phyloP scores from a whole-genome alignment of 2,113 vertebrate species.

The Tragelaphus buxtoni region DNA sequence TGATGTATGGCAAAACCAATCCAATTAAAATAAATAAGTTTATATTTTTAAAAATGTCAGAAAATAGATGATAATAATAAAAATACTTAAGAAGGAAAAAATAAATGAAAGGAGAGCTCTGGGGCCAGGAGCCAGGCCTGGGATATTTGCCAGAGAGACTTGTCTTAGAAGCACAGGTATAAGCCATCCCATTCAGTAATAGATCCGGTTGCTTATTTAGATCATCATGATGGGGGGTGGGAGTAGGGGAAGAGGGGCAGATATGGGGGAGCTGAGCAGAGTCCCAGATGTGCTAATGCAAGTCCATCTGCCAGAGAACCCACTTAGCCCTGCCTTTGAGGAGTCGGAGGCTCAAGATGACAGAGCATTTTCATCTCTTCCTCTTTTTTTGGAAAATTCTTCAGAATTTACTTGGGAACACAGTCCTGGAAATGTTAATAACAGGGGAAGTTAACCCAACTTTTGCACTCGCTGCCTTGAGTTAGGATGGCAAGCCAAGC shows the following conservation, averaged over 20 bases:
- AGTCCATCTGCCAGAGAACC: neutral
- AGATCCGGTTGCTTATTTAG: neutral
- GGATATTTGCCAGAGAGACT: neutral
- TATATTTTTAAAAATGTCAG: too few relatives aligned
- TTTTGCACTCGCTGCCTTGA: neutral
- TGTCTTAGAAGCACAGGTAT: neutral
- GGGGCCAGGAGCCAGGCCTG: neutral
- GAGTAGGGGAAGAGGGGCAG: neutral
- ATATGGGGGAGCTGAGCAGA: neutral
- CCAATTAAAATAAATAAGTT: too few relatives aligned
- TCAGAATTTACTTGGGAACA: neutral
- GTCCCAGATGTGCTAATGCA: neutral
- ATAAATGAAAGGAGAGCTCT: neutral
- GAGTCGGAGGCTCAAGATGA: neutral
- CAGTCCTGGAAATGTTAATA: conserved; percentile 1
- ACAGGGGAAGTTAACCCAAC: neutral
- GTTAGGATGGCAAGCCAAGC: rapidly evolving
- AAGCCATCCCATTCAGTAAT: rapidly evolving
- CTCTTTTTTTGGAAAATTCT: neutral
- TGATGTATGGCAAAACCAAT: too few relatives aligned
- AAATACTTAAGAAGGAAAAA: too few relatives aligned
- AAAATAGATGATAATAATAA: too few relatives aligned
- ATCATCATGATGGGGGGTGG: neutral
- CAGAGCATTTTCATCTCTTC: neutral
- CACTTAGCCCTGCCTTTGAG: neutral